phyloP scores from a whole-genome alignment of 2,888 invertebrate species.

The Chrysolina americana region DNA sequence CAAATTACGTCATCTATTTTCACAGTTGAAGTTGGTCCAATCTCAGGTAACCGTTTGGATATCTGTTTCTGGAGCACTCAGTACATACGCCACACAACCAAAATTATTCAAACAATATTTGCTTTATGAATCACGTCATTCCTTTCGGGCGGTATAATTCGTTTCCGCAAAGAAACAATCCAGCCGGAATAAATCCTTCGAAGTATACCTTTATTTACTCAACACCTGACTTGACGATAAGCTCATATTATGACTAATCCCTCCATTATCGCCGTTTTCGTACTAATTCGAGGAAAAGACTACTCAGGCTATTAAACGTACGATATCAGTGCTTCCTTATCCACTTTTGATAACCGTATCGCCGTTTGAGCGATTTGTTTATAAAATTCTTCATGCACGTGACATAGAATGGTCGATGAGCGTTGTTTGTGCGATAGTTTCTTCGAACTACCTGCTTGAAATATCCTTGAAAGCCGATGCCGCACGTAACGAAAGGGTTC shows the following conservation, averaged over 20 bases:
- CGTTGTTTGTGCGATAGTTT: neutral
- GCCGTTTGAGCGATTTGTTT: constrained; percentile 7
- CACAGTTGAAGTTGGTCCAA: too few relatives aligned
- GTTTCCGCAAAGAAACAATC: neutral
- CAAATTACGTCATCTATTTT: too few relatives aligned
- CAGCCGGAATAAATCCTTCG: neutral
- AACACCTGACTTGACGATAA: constrained; percentile 13
- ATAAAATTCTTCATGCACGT: constrained; percentile 6
- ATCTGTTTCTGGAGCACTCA: too few relatives aligned
- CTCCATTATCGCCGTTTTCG: neutral
- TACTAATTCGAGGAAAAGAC: constrained; percentile 16
- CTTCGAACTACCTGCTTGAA: constrained; percentile 11
- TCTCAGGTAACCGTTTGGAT: too few relatives aligned
- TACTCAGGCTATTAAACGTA: constrained; percentile 17
- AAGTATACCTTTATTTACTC: neutral
- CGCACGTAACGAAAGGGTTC: neutral
- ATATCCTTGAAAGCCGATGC: neutral
- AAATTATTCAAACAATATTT: too few relatives aligned
- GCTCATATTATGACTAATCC: neutral
- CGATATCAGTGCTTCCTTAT: constrained; percentile 20
- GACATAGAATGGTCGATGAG: neutral
- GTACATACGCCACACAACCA: too few relatives aligned
- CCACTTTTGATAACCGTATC: constrained; percentile 14
- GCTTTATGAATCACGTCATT: neutral
- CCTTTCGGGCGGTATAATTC: neutral